Conservation (phyloP, 1,140 invertebrate genomes). For the Drosophila rufa region DNA sequence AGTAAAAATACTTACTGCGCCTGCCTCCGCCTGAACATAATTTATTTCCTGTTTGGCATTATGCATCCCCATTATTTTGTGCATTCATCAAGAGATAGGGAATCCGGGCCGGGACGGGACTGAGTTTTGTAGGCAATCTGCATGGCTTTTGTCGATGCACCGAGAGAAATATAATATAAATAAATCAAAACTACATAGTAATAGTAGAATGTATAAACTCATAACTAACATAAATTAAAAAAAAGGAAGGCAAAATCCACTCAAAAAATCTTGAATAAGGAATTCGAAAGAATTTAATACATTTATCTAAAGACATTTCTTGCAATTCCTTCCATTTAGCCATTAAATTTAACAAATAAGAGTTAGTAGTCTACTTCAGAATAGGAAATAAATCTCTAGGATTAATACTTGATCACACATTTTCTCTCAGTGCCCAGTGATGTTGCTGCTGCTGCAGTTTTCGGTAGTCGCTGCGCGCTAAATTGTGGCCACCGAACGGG, state of each 20-base stretch:
- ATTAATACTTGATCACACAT: too few relatives aligned
- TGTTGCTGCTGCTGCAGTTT: conserved; percentile 52
- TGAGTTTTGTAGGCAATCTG: conserved; percentile 40
- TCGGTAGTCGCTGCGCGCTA: conserved; percentile 76
- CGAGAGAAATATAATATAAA: neutral
- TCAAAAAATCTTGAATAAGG: too few relatives aligned
- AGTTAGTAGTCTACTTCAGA: neutral
- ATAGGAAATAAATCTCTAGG: too few relatives aligned
- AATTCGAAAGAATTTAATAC: too few relatives aligned
- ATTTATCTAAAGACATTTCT: too few relatives aligned
- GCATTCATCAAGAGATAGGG: conserved; percentile 58
- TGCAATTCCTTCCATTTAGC: too few relatives aligned
- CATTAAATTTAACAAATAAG: neutral
- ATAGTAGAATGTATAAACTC: too few relatives aligned
- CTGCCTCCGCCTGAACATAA: conserved; percentile 49
- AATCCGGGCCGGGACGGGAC: neutral
- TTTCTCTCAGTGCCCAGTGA: conserved; percentile 7
- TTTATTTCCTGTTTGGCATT: conserved; percentile 79
- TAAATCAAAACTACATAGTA: neutral
- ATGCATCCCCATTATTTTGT: conserved; percentile 73
- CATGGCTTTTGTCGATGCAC: conserved; percentile 6
- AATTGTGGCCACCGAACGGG: conserved; percentile 70
- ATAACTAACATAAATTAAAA: too few relatives aligned
- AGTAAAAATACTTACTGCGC: conserved; percentile 14
- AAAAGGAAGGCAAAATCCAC: too few relatives aligned